phyloP scores from a whole-genome alignment of 2,797 vertebrate genomes.

The Agapornis canus region DNA sequence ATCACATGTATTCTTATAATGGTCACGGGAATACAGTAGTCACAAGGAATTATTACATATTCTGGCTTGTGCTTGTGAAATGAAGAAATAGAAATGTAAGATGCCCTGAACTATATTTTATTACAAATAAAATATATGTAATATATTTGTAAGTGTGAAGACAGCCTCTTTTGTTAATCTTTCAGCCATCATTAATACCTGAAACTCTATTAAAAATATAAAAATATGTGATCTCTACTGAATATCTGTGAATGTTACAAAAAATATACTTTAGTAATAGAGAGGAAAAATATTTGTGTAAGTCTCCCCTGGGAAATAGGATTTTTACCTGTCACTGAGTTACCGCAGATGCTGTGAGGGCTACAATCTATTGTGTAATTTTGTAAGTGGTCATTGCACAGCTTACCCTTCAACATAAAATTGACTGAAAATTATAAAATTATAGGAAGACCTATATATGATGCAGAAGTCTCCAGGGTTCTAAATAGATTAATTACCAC shows the following conservation, averaged over 20 bases:
- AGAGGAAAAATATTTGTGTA: not conserved
- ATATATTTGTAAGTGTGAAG: not conserved
- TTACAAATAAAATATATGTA: accelerated
- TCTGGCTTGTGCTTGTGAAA: not conserved
- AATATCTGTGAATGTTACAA: not conserved
- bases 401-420: not conserved
- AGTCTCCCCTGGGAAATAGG: not conserved
- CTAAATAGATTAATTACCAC: not conserved
- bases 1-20: accelerated
- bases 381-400: not conserved
- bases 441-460: not conserved
- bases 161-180: not conserved
- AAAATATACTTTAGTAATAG: not conserved
- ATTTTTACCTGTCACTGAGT: not conserved
- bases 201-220: not conserved
- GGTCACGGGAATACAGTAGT: not conserved
- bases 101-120: not conserved
- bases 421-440: not conserved
- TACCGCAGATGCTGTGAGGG: not conserved
- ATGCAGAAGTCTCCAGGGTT: not conserved
- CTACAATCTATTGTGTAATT: not conserved
- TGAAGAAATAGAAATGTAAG: not conserved
- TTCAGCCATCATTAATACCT: not conserved
- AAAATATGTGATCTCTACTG: not conserved
- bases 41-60: accelerated